phyloP scores from a whole-genome alignment of 2,888 invertebrate genomes.

The Drosophila anomelani region DNA sequence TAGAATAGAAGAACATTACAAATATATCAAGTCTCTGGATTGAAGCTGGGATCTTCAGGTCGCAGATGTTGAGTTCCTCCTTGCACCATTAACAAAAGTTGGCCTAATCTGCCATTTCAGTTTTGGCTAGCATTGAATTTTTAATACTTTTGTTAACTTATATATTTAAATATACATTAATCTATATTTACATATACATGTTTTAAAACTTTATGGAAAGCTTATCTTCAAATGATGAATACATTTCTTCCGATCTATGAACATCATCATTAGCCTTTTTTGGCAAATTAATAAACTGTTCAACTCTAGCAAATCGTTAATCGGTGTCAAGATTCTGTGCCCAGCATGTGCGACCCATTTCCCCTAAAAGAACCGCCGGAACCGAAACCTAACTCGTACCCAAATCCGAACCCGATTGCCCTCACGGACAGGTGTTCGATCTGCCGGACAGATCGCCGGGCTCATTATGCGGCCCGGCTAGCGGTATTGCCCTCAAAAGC shows the following conservation, averaged over 20 bases:
- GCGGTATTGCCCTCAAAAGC: conserved; percentile 41
- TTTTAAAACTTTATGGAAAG: not conserved
- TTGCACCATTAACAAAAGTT: not conserved
- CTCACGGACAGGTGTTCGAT: conserved; percentile 40
- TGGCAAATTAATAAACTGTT: conserved; percentile 17
- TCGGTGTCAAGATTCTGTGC: conserved; percentile 22
- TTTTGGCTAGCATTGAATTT: not conserved
- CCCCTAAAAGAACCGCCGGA: conserved; percentile 1
- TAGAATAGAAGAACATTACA: not conserved
- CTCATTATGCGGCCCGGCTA: conserved; percentile 42
- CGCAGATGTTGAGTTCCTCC: not conserved
- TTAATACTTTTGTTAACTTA: not conserved
- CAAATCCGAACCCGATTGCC: not conserved
- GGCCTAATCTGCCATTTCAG: not conserved
- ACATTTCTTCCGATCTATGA: conserved; percentile 2
- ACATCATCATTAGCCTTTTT: conserved; percentile 11
- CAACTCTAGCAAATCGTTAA: conserved; percentile 8
- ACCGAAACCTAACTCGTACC: not conserved
- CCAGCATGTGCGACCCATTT: conserved; percentile 46
- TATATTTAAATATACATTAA: not conserved
- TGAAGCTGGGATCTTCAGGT: not conserved
- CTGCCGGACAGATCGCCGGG: conserved; percentile 33
- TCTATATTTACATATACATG: not conserved
- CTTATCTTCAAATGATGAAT: not conserved
- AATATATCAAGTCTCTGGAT: not conserved